A percentile compares a stretch with the other conserved stretches of the same genome.
phyloP scores from a whole-genome alignment of 1,140 invertebrate species.

The Phymorhynchus buccinoides region DNA sequence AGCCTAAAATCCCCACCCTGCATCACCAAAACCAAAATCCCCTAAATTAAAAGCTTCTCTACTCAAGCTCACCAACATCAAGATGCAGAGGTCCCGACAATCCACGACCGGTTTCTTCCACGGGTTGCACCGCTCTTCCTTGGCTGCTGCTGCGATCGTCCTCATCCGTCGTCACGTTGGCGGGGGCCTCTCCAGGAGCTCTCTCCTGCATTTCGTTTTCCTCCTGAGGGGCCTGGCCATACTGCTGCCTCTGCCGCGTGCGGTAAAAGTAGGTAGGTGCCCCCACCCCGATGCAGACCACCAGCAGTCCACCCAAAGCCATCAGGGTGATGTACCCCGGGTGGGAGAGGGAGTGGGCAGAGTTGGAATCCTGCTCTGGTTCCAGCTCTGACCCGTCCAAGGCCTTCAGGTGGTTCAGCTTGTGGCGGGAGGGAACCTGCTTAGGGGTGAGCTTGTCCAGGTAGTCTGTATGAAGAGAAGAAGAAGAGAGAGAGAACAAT shows the following conservation, averaged over 20 bases:
- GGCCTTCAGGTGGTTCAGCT: not conserved
- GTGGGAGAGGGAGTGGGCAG: not conserved
- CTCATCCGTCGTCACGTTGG: too few species aligned
- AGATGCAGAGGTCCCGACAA: not conserved
- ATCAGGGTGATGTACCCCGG: not conserved
- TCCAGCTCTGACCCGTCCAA: not conserved
- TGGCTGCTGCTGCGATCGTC: too few species aligned
- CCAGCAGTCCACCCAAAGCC: not conserved
- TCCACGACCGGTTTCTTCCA: not conserved
- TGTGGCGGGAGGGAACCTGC: not conserved
- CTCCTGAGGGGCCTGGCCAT: not conserved
- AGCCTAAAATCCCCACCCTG: not conserved
- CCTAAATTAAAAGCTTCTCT: too few species aligned
- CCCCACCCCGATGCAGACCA: not conserved
- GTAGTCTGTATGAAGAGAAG: not conserved
- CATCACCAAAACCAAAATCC: too few species aligned
- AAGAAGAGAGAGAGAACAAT: not conserved
- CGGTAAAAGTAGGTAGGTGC: not conserved
- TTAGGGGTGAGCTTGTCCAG: not conserved
- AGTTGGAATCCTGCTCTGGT: not conserved
- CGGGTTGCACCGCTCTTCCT: not conserved
- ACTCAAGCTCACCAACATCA: not conserved
- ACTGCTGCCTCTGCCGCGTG: not conserved
- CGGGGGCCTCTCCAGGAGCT: too few species aligned
- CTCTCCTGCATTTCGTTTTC: not conserved